These are phyloP conservation scores for Cliona cf. orientalis DNA, from an alignment of 37 sponge, comb jelly and placozoan genomes.

Conservation along the genomic window DNA sequence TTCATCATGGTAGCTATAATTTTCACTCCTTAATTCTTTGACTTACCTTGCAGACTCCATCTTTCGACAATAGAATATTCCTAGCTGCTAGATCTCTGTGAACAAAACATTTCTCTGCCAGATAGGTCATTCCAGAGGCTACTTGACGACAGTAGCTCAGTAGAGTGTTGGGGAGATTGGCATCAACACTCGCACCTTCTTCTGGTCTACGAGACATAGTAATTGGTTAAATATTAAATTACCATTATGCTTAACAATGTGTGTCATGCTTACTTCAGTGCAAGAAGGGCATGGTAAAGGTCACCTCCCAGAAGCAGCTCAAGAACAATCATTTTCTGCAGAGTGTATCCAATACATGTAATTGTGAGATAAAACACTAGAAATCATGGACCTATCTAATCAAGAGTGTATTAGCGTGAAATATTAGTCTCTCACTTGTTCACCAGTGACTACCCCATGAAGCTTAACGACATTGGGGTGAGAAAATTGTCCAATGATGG, in stretches of 20 bases:
- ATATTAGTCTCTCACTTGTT: background rate
- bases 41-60: slow-evolving; percentile 15
- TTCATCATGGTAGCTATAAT: background rate
- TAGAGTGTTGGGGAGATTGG: background rate
- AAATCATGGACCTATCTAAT: background rate
- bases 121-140: slow-evolving; percentile 10
- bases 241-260: too few relatives aligned
- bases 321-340: slow-evolving; percentile 36
- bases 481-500: slow-evolving; percentile 63
- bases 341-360: background rate
- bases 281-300: too few relatives aligned
- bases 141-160: slow-evolving; percentile 26
- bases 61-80: slow-evolving; percentile 16
- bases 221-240: background rate
- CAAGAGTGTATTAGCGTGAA: background rate
- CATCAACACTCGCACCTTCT: background rate
- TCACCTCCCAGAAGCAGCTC: slow-evolving; percentile 43
- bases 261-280: too few relatives aligned
- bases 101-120: slow-evolving; percentile 7
- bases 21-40: background rate
- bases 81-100: slow-evolving; percentile 33
- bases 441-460: slow-evolving; percentile 53
- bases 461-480: too few relatives aligned
- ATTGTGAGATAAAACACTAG: background rate
- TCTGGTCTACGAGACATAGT: background rate